A percentile compares a stretch with the other conserved stretches of the same genome.
Evolutionary conservation across 2,797 vertebrate species (phyloP).

Genomic region (Tolypeutes matacus): DNA sequence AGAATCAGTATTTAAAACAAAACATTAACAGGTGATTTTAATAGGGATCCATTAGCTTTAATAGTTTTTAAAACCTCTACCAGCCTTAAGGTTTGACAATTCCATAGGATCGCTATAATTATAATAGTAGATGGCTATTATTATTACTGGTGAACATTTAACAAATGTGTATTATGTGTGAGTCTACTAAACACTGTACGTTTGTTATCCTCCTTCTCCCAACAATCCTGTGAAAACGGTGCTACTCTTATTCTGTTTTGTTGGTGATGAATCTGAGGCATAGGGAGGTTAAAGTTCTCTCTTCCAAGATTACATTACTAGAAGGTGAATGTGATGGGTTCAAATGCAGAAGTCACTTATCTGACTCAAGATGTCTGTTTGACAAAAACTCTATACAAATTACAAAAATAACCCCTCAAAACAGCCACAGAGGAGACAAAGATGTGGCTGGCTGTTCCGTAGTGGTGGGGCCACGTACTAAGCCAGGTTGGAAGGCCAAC

Average conservation of each 20-base stretch:
- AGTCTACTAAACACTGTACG: conserved; percentile 33
- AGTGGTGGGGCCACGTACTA: neutral
- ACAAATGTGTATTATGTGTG: neutral
- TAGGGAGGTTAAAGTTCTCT: neutral
- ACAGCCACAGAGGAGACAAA: neutral
- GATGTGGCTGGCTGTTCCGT: neutral
- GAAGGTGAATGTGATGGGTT: conserved; percentile 30
- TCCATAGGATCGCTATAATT: neutral
- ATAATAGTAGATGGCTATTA: neutral
- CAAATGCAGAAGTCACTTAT: neutral
- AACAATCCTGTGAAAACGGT: neutral
- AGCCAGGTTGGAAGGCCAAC: neutral
- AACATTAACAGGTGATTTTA: neutral
- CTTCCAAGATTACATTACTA: neutral
- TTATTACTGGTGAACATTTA: neutral
- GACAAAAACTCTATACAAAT: neutral
- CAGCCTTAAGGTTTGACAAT: neutral
- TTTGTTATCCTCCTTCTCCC: neutral
- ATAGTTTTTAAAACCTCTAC: neutral
- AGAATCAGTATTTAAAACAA: conserved; percentile 24
- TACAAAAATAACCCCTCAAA: neutral
- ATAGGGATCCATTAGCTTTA: conserved; percentile 27
- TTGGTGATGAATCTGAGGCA: conserved; percentile 41
- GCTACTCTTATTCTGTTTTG: neutral
- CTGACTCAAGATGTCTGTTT: neutral